These are phyloP conservation scores for Protobothrops mucrosquamatus DNA, from an alignment of 2,113 vertebrate genomes.

Conservation along the genomic window DNA sequence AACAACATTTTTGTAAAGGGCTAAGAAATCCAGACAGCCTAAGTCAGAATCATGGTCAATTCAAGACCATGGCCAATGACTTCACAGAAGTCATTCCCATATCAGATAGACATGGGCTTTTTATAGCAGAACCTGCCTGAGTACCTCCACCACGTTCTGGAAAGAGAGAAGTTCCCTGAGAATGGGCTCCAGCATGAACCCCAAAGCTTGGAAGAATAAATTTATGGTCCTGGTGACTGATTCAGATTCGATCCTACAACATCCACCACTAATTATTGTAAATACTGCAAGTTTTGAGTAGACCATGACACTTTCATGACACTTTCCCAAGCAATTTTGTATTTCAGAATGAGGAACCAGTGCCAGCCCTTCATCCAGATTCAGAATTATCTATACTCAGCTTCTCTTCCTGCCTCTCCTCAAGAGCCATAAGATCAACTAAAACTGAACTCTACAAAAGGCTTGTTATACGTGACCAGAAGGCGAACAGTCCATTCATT, in stretches of 20 bases:
- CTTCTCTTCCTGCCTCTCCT: neutral
- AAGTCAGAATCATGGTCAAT: neutral
- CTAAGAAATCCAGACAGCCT: neutral
- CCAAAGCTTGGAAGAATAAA: neutral
- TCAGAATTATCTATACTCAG: neutral
- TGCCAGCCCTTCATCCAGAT: neutral
- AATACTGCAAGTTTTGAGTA: neutral
- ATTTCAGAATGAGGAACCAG: neutral
- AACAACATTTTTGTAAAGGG: neutral
- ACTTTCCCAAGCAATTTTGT: neutral
- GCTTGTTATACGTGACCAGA: too few species aligned
- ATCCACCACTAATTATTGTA: neutral
- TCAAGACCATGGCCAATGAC: neutral
- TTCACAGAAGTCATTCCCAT: neutral
- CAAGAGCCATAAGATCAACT: neutral
- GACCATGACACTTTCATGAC: neutral
- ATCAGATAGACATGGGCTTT: neutral
- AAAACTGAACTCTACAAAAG: neutral
- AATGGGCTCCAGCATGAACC: neutral
- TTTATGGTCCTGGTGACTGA: neutral
- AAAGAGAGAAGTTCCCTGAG: neutral
- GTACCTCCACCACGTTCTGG: neutral
- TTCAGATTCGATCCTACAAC: neutral
- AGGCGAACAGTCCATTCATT: neutral
- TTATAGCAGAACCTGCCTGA: neutral